Conservation (phyloP, 2,888 invertebrate genomes). For the Dione vanillae region DNA sequence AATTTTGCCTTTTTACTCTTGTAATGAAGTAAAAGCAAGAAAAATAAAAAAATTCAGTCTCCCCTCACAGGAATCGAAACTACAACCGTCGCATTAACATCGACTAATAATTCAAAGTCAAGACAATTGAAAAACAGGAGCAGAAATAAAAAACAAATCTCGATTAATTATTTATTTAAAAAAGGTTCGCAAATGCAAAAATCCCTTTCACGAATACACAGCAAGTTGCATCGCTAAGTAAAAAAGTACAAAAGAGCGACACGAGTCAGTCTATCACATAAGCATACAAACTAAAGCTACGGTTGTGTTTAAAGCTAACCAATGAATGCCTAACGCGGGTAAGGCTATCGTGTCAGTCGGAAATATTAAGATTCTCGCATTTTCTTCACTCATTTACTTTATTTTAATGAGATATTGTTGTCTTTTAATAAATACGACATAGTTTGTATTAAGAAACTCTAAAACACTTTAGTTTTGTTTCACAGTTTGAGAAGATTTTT, state of each 20-base stretch:
- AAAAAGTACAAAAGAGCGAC: slow-evolving; percentile 51
- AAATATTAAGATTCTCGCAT: neutral
- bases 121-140: neutral
- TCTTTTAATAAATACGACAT: slow-evolving; percentile 9
- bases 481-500: neutral
- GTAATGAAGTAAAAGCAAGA: no score
- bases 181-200: slow-evolving; percentile 57
- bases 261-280: slow-evolving; percentile 57
- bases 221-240: slow-evolving; percentile 42
- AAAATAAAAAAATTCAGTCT: no score
- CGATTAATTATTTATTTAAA: slow-evolving; percentile 54
- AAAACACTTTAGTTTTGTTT: no score
- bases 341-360: slow-evolving; percentile 8
- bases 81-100: neutral
- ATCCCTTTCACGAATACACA: slow-evolving; percentile 51
- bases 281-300: slow-evolving; percentile 42
- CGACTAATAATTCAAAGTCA: neutral
- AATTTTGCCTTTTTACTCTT: no score
- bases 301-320: slow-evolving; percentile 37
- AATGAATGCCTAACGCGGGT: slow-evolving; percentile 23
- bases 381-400: neutral
- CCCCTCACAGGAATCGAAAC: no score
- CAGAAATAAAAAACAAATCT: slow-evolving; percentile 32
- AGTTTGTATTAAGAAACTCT: no score
- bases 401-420: neutral